phyloP scores from a whole-genome alignment of 2,888 invertebrate genomes.

The Caenorhabditis sp. region DNA sequence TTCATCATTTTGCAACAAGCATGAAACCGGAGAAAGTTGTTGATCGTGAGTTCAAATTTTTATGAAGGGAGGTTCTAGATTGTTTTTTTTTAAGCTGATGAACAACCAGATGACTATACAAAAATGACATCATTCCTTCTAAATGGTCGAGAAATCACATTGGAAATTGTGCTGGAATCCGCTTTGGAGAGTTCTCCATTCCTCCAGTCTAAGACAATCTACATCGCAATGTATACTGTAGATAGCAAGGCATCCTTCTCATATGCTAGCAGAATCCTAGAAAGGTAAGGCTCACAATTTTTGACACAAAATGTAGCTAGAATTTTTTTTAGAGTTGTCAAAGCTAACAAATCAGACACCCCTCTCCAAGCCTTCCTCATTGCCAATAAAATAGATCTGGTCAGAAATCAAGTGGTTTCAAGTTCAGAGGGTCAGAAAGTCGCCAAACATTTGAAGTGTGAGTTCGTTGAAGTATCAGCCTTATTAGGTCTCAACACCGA shows the following conservation, averaged over 20 bases:
- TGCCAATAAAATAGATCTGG: conserved; percentile 66
- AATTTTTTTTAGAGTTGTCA: conserved; percentile 36
- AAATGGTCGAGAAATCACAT: conserved; percentile 63
- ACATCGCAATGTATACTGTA: conserved; percentile 63
- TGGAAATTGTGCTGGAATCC: conserved; percentile 66
- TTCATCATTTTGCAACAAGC: conserved; percentile 57
- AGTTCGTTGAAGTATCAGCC: conserved; percentile 63
- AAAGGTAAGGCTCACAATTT: conserved; percentile 31
- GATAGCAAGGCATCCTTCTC: conserved; percentile 62
- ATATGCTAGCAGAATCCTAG: conserved; percentile 61
- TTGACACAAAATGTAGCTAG: background rate
- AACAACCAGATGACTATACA: conserved; percentile 28
- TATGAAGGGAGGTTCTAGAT: background rate
- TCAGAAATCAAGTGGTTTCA: conserved; percentile 62
- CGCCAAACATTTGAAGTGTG: conserved; percentile 65
- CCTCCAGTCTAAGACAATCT: conserved; percentile 47
- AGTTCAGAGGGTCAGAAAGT: conserved; percentile 62
- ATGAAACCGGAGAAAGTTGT: conserved; percentile 37
- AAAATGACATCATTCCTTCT: conserved; percentile 53
- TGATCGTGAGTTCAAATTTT: conserved; percentile 25
- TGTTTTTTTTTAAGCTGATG: conserved; percentile 18
- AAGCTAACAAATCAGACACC: conserved; percentile 24
- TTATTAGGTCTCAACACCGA: conserved; percentile 64
- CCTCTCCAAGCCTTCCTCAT: conserved; percentile 56
- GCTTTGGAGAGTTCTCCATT: conserved; percentile 52